Conservation (phyloP, 2,888 invertebrate genomes). For the Polylopha cassiicola region DNA sequence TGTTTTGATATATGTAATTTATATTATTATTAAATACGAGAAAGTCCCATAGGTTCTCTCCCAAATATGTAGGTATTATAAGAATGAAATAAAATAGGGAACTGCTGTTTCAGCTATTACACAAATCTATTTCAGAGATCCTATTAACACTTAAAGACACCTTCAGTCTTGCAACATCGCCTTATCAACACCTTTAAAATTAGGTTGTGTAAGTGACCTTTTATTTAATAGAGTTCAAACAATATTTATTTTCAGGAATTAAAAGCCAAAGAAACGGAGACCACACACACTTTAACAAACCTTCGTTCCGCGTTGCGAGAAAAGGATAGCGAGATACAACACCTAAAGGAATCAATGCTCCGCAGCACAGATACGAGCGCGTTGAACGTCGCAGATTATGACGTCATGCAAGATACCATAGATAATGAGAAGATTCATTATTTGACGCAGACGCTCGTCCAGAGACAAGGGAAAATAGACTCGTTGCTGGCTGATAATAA, state of each 20-base stretch:
- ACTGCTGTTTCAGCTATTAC: no score
- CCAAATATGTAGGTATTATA: no score
- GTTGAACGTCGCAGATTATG: constrained; percentile 65
- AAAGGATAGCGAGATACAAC: constrained; percentile 51
- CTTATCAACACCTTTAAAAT: no score
- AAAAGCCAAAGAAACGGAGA: constrained; percentile 51
- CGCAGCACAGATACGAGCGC: constrained; percentile 49
- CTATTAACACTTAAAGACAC: no score
- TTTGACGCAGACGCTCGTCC: constrained; percentile 89
- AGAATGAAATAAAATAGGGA: no score
- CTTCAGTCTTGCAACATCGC: no score
- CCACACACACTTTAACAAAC: constrained; percentile 50
- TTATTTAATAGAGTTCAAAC: no score
- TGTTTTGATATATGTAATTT: no score
- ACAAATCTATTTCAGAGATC: no score
- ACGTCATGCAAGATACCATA: constrained; percentile 43
- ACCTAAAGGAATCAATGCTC: constrained; percentile 37
- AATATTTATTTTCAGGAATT: constrained; percentile 47
- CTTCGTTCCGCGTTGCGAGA: constrained; percentile 48
- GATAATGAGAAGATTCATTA: constrained; percentile 69
- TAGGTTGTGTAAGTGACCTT: no score
- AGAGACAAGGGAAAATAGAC: constrained; percentile 92
- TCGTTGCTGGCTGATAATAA: constrained; percentile 89
- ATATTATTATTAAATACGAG: no score
- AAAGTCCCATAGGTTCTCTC: no score